Conservation (phyloP, 2,797 vertebrate species). For the Bryconaethiops microstoma region DNA sequence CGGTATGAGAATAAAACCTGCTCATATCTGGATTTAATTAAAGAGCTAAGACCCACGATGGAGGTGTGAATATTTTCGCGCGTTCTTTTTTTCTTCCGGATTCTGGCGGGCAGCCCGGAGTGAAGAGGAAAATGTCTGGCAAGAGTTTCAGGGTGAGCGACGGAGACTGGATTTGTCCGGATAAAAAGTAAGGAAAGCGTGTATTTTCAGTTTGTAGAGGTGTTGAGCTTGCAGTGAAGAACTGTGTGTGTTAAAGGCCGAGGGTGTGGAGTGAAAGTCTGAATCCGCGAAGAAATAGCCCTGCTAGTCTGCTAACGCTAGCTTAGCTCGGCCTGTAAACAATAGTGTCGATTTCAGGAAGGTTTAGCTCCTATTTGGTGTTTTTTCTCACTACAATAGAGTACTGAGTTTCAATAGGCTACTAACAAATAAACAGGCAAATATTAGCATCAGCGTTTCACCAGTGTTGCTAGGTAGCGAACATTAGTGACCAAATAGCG, state of each 20-base stretch:
- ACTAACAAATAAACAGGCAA: not conserved
- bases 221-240: not conserved
- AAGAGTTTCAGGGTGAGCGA: constrained; percentile 98
- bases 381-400: no score
- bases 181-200: constrained; percentile 87
- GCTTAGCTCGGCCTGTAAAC: constrained; percentile 8
- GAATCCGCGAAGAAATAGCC: not conserved
- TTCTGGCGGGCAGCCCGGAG: constrained; percentile 25
- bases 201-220: not conserved
- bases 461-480: not conserved
- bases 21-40: not conserved
- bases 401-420: not conserved
- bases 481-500: no score
- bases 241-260: not conserved
- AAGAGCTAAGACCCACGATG: no score
- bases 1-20: not conserved
- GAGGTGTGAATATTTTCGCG: not conserved
- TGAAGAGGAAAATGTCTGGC: constrained; percentile 83
- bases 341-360: not conserved
- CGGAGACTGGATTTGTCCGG: constrained; percentile 97
- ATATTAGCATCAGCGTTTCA: no score
- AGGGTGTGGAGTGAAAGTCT: not conserved
- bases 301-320: constrained; percentile 37
- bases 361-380: no score
- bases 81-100: constrained; percentile 5